Base-by-base conservation (phyloP, 1,140 invertebrate species). In the Procambarus clarkii region DNA sequence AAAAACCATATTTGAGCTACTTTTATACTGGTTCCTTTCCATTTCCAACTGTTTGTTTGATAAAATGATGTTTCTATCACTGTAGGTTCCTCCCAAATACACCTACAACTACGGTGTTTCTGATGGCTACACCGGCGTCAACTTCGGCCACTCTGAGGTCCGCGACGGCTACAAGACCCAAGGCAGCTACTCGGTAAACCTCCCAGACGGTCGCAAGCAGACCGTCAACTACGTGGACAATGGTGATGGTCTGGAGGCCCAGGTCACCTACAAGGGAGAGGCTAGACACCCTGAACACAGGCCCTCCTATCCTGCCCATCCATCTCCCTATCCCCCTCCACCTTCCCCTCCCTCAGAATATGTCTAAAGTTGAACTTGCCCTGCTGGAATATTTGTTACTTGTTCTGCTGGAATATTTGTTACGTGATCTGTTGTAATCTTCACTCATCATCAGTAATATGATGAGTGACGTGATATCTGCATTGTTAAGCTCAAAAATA, bases 71-170 rank as follows among this genome's bases (percentile, higher is more conserved):
- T 85, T 0, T 5, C 50, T 54, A 8, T 54, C 13, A 9, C 83
- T 50, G 83, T 15, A n/a, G 3, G 64, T 64, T 74, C 64, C 83
- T 18, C 21, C 54, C 69, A 74, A 74, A 45, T 86, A 86, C 83
- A 45, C 83, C 11, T 86, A 74, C 83, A 86, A 48, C 45, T 86
- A 86, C 45, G 83, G 83, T 21, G 83, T 86, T 7, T 24, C 60
- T 3, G 83, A 86, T 64, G 83, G 74, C 83, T 86, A 86, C 69
- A 74, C 83, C 0, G 83, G 83, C 45, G 83, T 64, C 21, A 74
- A 76, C 64, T 86, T 74, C 83, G 64, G 83, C 48, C 83, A 86
- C 83, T 86, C 83, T 74, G 83, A 86, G 83, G n/a, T 11, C 83
- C 83, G 83, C 69, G 83, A 86, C 64, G 83, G 83, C 7, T 71